A percentile compares a stretch with the other conserved stretches of the same genome.
These are phyloP conservation scores for Drosophila simulans DNA, from an alignment of 1,140 invertebrate species.

Conservation along the genomic window DNA sequence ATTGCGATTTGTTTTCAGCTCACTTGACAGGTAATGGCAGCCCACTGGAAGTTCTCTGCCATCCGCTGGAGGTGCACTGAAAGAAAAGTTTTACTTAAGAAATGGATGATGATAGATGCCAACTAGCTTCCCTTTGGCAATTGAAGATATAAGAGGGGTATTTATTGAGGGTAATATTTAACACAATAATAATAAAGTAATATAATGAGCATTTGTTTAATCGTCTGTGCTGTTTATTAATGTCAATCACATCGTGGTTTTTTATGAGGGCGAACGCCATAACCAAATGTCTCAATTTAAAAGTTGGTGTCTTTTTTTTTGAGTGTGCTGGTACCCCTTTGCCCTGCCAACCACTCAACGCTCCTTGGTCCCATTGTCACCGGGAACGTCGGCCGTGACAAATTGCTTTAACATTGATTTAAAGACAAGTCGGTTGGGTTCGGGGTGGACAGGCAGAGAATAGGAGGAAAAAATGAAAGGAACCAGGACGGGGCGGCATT, in stretches of 20 bases:
- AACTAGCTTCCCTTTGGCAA: too few relatives aligned
- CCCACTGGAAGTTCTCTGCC: slow-evolving; percentile 34
- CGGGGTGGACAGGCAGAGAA: slow-evolving; percentile 5
- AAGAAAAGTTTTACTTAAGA: not conserved
- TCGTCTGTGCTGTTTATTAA: not conserved
- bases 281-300: not conserved
- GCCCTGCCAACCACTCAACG: slow-evolving; percentile 39
- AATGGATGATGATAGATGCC: too few relatives aligned
- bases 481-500: slow-evolving; percentile 36
- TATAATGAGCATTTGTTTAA: not conserved
- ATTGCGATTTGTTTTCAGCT: slow-evolving; percentile 81
- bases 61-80: slow-evolving; percentile 16
- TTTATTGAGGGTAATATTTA: too few relatives aligned
- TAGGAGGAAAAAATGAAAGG: slow-evolving; percentile 21
- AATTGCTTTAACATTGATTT: slow-evolving; percentile 81
- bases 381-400: slow-evolving; percentile 67
- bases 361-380: slow-evolving; percentile 66
- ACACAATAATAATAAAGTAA: too few relatives aligned
- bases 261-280: not conserved
- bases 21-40: slow-evolving; percentile 80
- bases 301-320: not conserved
- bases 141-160: too few relatives aligned
- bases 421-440: slow-evolving; percentile 59
- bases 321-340: slow-evolving; percentile 55
- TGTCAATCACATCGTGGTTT: not conserved